Evolutionary conservation across 2,888 invertebrate genomes (phyloP).

Genomic region (Cephalotes varians): DNA sequence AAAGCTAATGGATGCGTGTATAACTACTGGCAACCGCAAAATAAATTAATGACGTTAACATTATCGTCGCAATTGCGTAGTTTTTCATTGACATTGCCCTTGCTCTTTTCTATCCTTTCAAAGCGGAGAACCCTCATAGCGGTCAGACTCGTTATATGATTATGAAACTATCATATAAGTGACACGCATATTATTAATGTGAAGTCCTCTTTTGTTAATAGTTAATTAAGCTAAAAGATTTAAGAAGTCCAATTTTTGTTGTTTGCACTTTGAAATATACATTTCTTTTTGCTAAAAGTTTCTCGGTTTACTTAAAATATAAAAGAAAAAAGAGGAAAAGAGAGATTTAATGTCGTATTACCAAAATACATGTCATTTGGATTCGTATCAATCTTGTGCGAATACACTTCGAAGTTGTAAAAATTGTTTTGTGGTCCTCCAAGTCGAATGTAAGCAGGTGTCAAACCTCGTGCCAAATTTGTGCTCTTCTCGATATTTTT

Average conservation of each 20-base stretch:
- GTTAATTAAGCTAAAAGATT: neutral
- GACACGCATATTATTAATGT: neutral
- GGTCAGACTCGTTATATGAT: neutral
- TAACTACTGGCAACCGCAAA: constrained; percentile 40
- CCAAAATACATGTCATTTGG: constrained; percentile 79
- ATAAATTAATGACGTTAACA: constrained; percentile 47
- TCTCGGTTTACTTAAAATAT: neutral
- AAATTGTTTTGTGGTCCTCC: constrained; percentile 89
- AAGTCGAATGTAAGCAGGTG: constrained; percentile 91
- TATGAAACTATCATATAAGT: neutral
- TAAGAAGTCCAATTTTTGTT: neutral
- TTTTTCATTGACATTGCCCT: constrained; percentile 27
- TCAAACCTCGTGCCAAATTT: constrained; percentile 89
- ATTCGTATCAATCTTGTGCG: constrained; percentile 64
- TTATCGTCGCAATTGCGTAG: constrained; percentile 28
- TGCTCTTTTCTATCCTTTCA: constrained; percentile 36
- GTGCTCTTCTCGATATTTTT: constrained; percentile 83
- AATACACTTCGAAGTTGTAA: constrained; percentile 75
- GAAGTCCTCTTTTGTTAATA: neutral
- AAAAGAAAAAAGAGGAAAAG: neutral
- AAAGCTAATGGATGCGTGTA: constrained; percentile 47
- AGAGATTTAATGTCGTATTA: constrained; percentile 70
- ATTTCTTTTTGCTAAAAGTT: neutral
- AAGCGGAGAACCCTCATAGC: neutral
- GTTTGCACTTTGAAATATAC: neutral